Evolutionary conservation across 2,797 vertebrate species (phyloP).

Genomic region (Enteromius argenteus): DNA sequence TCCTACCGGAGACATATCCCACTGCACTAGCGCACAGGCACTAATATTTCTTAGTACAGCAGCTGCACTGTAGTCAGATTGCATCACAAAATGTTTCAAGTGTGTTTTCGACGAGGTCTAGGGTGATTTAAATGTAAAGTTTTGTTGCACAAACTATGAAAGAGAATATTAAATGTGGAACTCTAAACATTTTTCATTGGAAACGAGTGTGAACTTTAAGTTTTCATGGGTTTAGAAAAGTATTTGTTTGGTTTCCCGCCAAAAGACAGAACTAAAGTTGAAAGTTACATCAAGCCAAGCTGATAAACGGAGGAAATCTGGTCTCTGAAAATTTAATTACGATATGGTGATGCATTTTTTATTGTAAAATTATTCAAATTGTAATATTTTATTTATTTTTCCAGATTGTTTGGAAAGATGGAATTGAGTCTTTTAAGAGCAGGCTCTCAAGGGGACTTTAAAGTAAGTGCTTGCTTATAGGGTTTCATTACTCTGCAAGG

Average conservation of each 20-base stretch:
- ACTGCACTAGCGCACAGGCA: not conserved
- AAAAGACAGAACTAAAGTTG: not conserved
- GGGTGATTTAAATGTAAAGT: not conserved
- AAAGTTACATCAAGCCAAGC: not conserved
- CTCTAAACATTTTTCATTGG: conserved; percentile 12
- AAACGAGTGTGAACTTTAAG: not conserved
- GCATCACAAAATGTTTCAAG: conserved; percentile 12
- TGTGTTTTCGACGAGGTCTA: not conserved
- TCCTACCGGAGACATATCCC: not conserved
- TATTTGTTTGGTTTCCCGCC: not conserved
- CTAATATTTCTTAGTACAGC: not conserved
- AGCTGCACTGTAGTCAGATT: not conserved
- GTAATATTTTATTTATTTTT: not conserved
- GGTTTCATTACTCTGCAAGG: conserved; percentile 32
- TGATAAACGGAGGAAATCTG: not conserved
- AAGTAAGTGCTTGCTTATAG: conserved; percentile 26
- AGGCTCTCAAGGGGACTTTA: conserved; percentile 21
- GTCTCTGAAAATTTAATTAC: not conserved
- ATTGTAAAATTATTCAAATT: conserved; percentile 6
- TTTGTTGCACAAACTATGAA: conserved; percentile 6
- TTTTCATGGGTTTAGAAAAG: not conserved
- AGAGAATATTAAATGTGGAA: conserved; percentile 28
- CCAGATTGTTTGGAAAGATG: not conserved
- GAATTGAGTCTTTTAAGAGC: not conserved
- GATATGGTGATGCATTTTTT: not conserved